Percentiles rank a stretch among this genome's conserved stretches.
Conservation (phyloP, 2,888 invertebrate genomes). For the Lacanobia wlatinum region DNA sequence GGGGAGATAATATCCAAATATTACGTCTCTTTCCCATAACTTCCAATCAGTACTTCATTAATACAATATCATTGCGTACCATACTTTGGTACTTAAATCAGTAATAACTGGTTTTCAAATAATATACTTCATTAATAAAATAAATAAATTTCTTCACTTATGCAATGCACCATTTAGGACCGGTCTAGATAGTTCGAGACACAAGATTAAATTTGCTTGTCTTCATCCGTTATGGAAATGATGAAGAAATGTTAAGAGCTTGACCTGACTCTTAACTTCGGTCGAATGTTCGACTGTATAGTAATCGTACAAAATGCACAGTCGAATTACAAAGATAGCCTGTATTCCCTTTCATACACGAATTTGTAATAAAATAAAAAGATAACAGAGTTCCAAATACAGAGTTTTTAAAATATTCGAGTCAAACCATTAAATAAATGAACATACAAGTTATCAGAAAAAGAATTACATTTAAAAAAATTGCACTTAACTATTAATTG, state of each 20-base stretch:
- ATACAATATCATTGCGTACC: conserved; percentile 31
- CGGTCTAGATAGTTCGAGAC: neutral
- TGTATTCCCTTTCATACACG: neutral
- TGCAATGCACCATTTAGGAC: neutral
- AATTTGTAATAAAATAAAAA: conserved; percentile 18
- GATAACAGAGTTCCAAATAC: conserved; percentile 2
- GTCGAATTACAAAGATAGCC: neutral
- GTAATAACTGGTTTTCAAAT: conserved; percentile 7
- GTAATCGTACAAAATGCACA: conserved; percentile 14
- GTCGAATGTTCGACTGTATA: neutral
- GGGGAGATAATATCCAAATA: conserved; percentile 31
- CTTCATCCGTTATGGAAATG: neutral
- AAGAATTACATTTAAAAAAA: conserved; percentile 27
- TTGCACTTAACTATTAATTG: conserved; percentile 51
- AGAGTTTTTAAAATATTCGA: conserved; percentile 42
- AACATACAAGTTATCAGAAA: conserved; percentile 44
- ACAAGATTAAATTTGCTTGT: neutral
- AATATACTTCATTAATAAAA: conserved; percentile 17
- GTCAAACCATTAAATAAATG: conserved; percentile 16
- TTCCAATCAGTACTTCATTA: conserved; percentile 29
- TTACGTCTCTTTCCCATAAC: conserved; percentile 31
- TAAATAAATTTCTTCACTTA: neutral
- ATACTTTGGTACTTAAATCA: conserved; percentile 14
- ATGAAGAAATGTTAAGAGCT: neutral
- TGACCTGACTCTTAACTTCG: neutral